Base-by-base conservation (phyloP, 1,140 invertebrate species). In the Laupala kohalensis region DNA sequence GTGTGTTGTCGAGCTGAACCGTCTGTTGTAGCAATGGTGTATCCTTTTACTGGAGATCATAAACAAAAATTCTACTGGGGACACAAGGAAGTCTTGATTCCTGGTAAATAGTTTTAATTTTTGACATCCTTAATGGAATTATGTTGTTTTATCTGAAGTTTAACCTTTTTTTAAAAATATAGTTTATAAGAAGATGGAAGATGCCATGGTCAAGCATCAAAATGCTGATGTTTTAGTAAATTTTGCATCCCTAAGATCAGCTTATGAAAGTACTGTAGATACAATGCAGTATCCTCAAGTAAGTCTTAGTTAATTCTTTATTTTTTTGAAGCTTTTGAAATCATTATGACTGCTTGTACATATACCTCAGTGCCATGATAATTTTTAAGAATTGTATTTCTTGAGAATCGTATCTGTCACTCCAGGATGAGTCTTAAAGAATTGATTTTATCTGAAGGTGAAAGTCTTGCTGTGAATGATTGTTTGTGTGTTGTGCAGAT, bases 21-120 rank as follows among this genome's bases (percentile, higher is more conserved):
- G 4, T 92, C 90, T 3, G 92, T 99, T 1, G 95, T 94, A 5
- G 97, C 96, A 28, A 93, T 99, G 78, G 95, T 99, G 15, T 99
- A 99, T 83, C 98, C 98, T 4, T 98, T 96, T 80, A 98, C 96
- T 5, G 97, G 96, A 0, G 96, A 99, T 83, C 97, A 99, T 79
- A 98, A 98, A 78, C 96, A 98, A 80, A 99, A 99, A 82, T 99
- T 96, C 83, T 99, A 99, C 79, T 99, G 97, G 92, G 98, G 97
- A 0, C 97, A 99, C 81, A 98, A 98, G 79, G 97, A 99, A 81
- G 91, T 98, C 64, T 87, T 98, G 6, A 91, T 98, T 79, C 92
- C 92, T 24, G 85, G 85, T 85, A 74, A 19, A 28, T 15, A 6
- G 12, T 66, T 5, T 66, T 9, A 66, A n/a, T 2, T 66, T 13